Conservation (phyloP, 2,113 vertebrate genomes). For the Petrocephalus microphthalmus region DNA sequence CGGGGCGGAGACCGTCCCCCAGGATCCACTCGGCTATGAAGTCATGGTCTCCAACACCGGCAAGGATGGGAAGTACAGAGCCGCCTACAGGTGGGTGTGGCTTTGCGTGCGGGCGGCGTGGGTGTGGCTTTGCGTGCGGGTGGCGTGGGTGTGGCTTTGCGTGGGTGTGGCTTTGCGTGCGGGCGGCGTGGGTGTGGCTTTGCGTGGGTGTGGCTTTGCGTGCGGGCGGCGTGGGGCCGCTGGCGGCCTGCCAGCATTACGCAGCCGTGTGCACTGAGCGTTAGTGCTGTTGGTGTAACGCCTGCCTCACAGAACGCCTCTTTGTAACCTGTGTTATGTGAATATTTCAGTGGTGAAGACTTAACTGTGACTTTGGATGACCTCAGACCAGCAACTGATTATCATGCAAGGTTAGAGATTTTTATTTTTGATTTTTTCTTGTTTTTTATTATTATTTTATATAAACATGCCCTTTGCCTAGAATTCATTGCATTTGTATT, state of each 20-base stretch:
- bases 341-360: conserved; percentile 72
- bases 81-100: conserved; percentile 68
- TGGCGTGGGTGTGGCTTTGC: conserved; percentile 55
- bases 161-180: conserved; percentile 51
- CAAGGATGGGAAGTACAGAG: conserved; percentile 85
- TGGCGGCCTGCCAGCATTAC: conserved; percentile 68
- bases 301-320: neutral
- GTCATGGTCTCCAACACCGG: conserved; percentile 76
- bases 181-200: too few species aligned
- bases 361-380: conserved; percentile 80
- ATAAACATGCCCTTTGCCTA: neutral
- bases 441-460: neutral
- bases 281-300: neutral
- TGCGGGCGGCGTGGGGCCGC: conserved; percentile 42
- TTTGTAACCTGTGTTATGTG: neutral
- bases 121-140: neutral
- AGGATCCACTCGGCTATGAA: conserved; percentile 70
- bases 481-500: neutral
- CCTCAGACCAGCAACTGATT: conserved; percentile 90
- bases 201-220: conserved; percentile 54
- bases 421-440: neutral
- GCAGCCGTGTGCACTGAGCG: neutral
- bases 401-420: conserved; percentile 79
- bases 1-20: conserved; percentile 31
- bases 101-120: neutral